Evolutionary conservation across 1,140 invertebrate genomes (phyloP), one percentile per base, ranked within the genome.

Genomic region (Drosophila erecta): DNA sequence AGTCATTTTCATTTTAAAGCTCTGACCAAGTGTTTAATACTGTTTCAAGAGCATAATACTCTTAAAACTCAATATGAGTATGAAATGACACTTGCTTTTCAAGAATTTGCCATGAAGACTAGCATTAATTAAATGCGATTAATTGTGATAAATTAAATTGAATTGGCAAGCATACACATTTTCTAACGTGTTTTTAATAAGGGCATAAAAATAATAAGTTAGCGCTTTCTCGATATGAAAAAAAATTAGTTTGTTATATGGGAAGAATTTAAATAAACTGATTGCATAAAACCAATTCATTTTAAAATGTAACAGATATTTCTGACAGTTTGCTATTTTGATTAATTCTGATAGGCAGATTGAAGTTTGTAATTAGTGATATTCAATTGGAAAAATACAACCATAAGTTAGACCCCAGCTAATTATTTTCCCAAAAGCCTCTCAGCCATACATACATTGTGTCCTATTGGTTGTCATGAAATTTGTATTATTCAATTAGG

Each of bases 401-500:
- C 55, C 54, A 60, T 62, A 65, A 58, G 33, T 61, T 61, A 33
- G 14, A 53, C 59, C n/a, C 14, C 11, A 10, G 46, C 46, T 67
- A 50, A 67, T 64, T 67, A 51, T 67, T 62, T 61, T 66, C 8
- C 24, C 22, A 20, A 27, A 33, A 17, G 2, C 6, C 7, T 20
- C 3, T 0, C 3, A 5, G 22, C 0, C 17, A 17, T 17, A 17
- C 1, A 17, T 1, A 17, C 67, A 40, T 61, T 47, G 40, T 30
- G 61, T 37, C 44, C 53, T 15, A 75, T 49, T 53, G 41, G 53
- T 37, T 54, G 51, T 74, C 60, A 58, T 75, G 72, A 75, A 49
- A 66, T 53, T 75, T 75, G 53, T 58, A 66, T 75, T 54, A 75
- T 75, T 75, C 72, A 75, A 75, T 75, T 75, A 75, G 65, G 27